Conservation (phyloP, 2,888 invertebrate species). For the Gandaritis pyraliata region DNA sequence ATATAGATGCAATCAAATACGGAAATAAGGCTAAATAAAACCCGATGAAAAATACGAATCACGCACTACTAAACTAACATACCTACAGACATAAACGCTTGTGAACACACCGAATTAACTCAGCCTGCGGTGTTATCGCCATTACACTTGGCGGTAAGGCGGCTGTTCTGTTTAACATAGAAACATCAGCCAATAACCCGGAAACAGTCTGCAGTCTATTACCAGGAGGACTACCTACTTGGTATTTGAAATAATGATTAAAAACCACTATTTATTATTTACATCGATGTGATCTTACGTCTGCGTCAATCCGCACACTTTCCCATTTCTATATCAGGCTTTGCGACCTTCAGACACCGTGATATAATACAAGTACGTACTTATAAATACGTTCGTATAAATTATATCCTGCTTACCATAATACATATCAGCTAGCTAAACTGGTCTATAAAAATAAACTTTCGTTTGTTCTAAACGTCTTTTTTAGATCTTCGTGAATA, state of each 20-base stretch:
- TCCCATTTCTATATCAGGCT: conserved; percentile 71
- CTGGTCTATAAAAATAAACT: conserved; percentile 20
- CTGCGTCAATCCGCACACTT: conserved; percentile 53
- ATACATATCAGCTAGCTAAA: conserved; percentile 17
- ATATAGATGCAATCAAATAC: not conserved
- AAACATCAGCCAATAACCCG: conserved; percentile 1
- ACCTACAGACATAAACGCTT: not conserved
- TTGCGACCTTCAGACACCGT: conserved; percentile 58
- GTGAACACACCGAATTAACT: not conserved
- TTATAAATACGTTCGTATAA: conserved; percentile 23
- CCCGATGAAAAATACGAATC: not conserved
- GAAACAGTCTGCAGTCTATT: not conserved
- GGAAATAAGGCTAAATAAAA: not conserved
- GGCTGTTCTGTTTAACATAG: not conserved
- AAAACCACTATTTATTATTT: conserved; percentile 16
- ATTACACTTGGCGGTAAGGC: too few species aligned
- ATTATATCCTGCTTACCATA: conserved; percentile 19
- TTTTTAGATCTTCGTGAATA: not conserved
- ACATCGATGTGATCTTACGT: conserved; percentile 25
- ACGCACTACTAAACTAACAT: not conserved
- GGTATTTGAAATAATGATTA: conserved; percentile 5
- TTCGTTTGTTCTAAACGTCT: conserved; percentile 8
- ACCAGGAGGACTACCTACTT: not conserved
- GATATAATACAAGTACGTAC: conserved; percentile 17
- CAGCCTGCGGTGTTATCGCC: too few species aligned